phyloP scores from a whole-genome alignment of 2,888 invertebrate species.

The Scaptomyza reducta region DNA sequence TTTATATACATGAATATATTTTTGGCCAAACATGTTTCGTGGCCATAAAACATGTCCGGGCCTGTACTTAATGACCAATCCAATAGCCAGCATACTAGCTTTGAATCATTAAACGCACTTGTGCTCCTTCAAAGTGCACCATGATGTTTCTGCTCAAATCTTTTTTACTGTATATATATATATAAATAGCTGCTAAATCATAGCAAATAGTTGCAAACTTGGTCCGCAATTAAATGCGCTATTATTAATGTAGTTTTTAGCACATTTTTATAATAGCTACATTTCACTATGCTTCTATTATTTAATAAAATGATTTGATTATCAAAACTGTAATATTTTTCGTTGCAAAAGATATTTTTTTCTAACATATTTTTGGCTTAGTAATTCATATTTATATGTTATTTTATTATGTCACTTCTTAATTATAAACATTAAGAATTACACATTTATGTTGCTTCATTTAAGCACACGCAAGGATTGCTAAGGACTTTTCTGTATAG shows the following conservation, averaged over 20 bases:
- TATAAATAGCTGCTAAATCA: conserved; percentile 24
- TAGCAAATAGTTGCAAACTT: conserved; percentile 24
- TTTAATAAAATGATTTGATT: too few species aligned
- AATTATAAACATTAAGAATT: background rate
- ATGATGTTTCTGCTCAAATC: background rate
- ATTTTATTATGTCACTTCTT: background rate
- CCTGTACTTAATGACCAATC: conserved; percentile 76
- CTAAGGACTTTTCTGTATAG: background rate
- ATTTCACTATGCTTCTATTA: too few species aligned
- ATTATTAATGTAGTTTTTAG: background rate
- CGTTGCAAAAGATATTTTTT: too few species aligned
- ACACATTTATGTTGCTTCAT: background rate
- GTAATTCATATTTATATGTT: too few species aligned
- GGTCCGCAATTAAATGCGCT: conserved; percentile 9
- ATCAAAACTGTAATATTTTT: too few species aligned
- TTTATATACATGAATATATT: background rate
- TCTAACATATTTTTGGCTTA: too few species aligned
- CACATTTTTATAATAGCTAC: too few species aligned
- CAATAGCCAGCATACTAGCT: conserved; percentile 65
- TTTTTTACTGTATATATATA: background rate
- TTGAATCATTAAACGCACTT: conserved; percentile 80
- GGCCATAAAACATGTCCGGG: conserved; percentile 79
- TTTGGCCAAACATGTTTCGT: conserved; percentile 64
- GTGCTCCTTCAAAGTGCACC: conserved; percentile 39
- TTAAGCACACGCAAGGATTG: too few species aligned